Base-by-base conservation (phyloP, 2,797 vertebrate genomes). In the Lithobates pipiens region DNA sequence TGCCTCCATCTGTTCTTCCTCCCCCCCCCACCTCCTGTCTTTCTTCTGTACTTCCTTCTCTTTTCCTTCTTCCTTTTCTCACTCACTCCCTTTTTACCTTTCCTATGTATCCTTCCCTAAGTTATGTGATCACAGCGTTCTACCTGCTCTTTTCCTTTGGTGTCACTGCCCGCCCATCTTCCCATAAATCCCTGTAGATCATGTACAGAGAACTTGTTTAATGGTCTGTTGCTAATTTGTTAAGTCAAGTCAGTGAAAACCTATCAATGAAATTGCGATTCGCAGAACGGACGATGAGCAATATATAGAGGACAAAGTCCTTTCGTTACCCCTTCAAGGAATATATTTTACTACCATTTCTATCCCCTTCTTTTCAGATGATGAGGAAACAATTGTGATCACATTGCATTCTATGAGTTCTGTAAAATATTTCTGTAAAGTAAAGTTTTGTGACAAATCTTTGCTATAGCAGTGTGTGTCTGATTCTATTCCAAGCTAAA, bases 211-310 rank as follows among this genome's bases (percentile, higher is more conserved):
- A 68, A 34, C 32, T 50, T 82, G 85, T 32, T 77, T 73, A 86
- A 86, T 86, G 67, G 36, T 15, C 15, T 15, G 57, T 50, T 5
- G 13, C 25, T 86, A 86, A 86, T 34, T 86, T 86, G 85, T 78
- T 86, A 70, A 82, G 80, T 21, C 69, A 70, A 39, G 54, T 50
- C 80, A 73, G 65, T 82, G 80, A 86, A 86, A 77, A 73, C 0
- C 44, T n/a, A 73, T 82, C 67, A 77, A 29, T 77, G 39, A 29
- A 46, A 32, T 23, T 57, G 9, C 29, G 42, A 82, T 11, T 72
- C 65, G 42, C 34, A 77, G 34, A 36, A 1, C 15, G 29, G 76
- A 57, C 27, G 46, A 63, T 70, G 21, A 21, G 36, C 18, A 44
- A 27, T 46, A 76, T 63, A 69, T 69, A 21, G 65, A 65, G 78